Percentiles rank a stretch among this genome's conserved stretches.
Conservation (phyloP, 2,888 invertebrate genomes). For the Drosophila dives region DNA sequence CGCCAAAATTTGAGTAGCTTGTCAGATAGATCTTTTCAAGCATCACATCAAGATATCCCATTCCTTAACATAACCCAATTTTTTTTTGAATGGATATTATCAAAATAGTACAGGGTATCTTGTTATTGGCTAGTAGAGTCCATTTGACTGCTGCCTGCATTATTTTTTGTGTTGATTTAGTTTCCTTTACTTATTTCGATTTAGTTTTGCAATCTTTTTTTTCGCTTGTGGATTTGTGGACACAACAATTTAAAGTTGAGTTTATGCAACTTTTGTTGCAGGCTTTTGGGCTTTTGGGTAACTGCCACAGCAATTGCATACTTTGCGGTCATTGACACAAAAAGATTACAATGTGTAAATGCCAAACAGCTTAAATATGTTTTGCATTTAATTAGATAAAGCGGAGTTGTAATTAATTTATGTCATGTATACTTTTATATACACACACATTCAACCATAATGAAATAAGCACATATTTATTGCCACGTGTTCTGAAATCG, state of each 20-base stretch:
- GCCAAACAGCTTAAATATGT: constrained; percentile 9
- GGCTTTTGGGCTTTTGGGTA: constrained; percentile 1
- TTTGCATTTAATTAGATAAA: constrained; percentile 41
- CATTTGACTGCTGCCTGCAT: neutral
- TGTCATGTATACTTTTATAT: neutral
- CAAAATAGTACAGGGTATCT: neutral
- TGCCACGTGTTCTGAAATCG: neutral
- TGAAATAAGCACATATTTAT: neutral
- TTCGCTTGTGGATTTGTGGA: constrained; percentile 4
- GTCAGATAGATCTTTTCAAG: neutral
- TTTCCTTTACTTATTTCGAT: constrained; percentile 1
- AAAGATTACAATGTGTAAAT: neutral
- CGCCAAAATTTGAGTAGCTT: neutral
- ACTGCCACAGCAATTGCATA: constrained; percentile 5
- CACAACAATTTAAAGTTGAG: neutral
- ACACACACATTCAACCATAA: neutral
- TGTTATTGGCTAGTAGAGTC: neutral
- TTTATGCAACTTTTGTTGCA: constrained; percentile 1
- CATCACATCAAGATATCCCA: neutral
- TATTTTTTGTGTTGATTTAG: neutral
- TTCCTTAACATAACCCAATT: neutral
- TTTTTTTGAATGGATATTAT: no score
- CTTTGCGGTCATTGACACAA: constrained; percentile 2
- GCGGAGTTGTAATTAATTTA: constrained; percentile 23
- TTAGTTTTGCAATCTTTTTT: constrained; percentile 3